A percentile compares a stretch with the other conserved stretches of the same genome.
Evolutionary conservation across 2,888 invertebrate species (phyloP).

Genomic region (Aporophyla lueneburgensis): DNA sequence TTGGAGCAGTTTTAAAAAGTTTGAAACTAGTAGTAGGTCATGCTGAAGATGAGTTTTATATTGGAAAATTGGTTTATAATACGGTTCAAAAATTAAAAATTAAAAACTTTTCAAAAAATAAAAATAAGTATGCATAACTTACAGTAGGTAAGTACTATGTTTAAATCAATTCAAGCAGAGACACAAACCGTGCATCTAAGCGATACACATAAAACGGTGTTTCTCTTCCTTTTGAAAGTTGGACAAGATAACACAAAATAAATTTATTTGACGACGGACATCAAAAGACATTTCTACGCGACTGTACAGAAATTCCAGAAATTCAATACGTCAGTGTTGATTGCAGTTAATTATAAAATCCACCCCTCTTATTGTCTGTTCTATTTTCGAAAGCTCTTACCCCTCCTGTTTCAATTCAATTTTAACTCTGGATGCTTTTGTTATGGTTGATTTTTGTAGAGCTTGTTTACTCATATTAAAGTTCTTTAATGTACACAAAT

Average conservation of each 20-base stretch:
- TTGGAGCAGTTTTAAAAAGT: conserved; percentile 20
- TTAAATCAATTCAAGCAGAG: not conserved
- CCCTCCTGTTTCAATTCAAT: conserved; percentile 22
- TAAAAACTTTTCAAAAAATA: no score
- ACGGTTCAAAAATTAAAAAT: no score
- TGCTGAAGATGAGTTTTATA: not conserved
- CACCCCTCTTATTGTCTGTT: conserved; percentile 87
- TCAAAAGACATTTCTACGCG: conserved; percentile 63
- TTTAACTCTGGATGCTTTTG: conserved; percentile 29
- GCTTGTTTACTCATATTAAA: conserved; percentile 64
- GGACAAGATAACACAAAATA: conserved; percentile 6
- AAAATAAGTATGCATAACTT: no score
- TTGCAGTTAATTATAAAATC: conserved; percentile 91
- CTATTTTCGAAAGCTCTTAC: conserved; percentile 79
- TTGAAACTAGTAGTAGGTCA: not conserved
- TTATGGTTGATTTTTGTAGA: conserved; percentile 67
- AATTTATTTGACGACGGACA: conserved; percentile 38
- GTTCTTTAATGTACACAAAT: conserved; percentile 83
- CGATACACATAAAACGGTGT: not conserved
- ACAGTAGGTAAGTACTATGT: not conserved
- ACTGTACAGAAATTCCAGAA: conserved; percentile 84
- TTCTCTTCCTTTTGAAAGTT: not conserved
- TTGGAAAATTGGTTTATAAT: not conserved
- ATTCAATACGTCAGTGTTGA: conserved; percentile 91
- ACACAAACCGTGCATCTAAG: not conserved